Percentiles rank a stretch among this genome's conserved stretches.
phyloP scores from a whole-genome alignment of 2,888 invertebrate species.

The Apodemia duryi region DNA sequence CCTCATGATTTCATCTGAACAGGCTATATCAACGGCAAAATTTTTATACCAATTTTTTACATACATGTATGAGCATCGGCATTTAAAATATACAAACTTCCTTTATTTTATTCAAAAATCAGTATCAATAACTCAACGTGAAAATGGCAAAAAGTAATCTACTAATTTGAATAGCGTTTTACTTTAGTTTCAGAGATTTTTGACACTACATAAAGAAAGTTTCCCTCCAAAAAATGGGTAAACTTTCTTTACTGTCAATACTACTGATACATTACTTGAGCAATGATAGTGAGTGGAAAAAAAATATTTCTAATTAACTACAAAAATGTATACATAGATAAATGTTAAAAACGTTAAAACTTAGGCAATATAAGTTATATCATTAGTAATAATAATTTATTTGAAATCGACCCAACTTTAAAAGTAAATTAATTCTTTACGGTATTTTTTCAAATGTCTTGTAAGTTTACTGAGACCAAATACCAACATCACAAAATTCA shows the following conservation, averaged over 20 bases:
- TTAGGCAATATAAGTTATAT: background rate
- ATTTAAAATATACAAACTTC: too few relatives aligned
- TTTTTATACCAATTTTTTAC: too few relatives aligned
- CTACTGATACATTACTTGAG: conserved; percentile 9
- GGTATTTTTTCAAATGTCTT: background rate
- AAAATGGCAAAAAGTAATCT: too few relatives aligned
- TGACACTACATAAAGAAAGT: background rate
- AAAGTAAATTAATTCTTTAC: background rate
- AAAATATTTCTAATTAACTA: background rate
- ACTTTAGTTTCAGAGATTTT: background rate
- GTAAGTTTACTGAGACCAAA: too few relatives aligned
- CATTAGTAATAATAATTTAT: background rate
- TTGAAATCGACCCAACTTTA: background rate
- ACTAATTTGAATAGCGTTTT: too few relatives aligned
- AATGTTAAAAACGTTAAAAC: background rate
- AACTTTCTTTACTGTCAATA: background rate
- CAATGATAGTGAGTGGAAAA: conserved; percentile 4
- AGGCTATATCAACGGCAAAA: too few relatives aligned
- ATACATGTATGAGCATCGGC: too few relatives aligned
- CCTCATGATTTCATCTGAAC: too few relatives aligned
- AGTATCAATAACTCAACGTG: too few relatives aligned
- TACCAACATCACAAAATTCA: too few relatives aligned
- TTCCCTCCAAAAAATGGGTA: background rate
- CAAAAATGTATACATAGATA: background rate
- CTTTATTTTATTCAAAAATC: too few relatives aligned